Conservation (phyloP, 2,113 vertebrate species). For the Eulemur macaco region DNA sequence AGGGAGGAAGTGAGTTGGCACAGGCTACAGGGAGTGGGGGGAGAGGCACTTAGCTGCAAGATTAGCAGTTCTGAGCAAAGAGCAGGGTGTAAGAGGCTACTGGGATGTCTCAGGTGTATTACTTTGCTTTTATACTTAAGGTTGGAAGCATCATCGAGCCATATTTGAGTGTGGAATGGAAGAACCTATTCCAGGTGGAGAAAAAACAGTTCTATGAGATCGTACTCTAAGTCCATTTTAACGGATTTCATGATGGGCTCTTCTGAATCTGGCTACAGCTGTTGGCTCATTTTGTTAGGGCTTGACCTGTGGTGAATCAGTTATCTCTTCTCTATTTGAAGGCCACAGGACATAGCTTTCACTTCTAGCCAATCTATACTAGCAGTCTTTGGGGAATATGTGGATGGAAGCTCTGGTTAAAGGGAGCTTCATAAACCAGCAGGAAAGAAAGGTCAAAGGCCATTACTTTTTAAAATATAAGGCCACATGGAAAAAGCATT, state of each 20-base stretch:
- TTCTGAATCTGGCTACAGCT: neutral
- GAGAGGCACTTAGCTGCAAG: neutral
- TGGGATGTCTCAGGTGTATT: neutral
- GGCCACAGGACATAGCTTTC: neutral
- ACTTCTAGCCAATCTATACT: neutral
- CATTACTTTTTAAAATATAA: neutral
- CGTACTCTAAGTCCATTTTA: neutral
- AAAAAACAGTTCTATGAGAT: neutral
- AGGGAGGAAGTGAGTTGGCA: neutral
- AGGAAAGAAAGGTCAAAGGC: neutral
- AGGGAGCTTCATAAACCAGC: neutral
- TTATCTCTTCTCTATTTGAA: neutral
- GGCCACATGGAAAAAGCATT: neutral
- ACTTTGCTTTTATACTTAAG: neutral
- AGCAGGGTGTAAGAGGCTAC: neutral
- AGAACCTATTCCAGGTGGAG: neutral
- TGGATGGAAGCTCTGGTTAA: neutral
- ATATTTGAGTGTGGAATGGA: neutral
- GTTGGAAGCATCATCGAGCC: neutral
- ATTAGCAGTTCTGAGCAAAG: neutral
- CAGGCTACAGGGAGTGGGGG: neutral
- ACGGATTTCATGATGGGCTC: neutral
- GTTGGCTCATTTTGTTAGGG: neutral
- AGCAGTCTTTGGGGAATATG: neutral
- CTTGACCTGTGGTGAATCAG: neutral